These are phyloP conservation scores for Helarctos malayanus DNA, from an alignment of 2,797 vertebrate genomes.

Conservation along the genomic window DNA sequence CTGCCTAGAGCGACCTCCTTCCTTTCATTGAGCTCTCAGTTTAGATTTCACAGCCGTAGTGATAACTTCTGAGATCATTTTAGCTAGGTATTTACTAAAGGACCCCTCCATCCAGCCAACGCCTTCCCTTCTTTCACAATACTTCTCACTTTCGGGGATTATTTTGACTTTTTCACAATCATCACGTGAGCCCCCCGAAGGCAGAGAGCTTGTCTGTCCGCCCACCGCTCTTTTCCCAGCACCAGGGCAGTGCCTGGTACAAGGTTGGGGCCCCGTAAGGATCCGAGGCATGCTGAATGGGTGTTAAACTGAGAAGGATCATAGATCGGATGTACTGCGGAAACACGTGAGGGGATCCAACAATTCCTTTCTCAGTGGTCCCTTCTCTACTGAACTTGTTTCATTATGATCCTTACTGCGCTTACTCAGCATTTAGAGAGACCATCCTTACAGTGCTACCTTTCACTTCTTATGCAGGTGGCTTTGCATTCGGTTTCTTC, in stretches of 20 bases:
- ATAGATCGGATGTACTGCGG: neutral
- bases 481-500: neutral
- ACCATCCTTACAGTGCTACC: neutral
- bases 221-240: too few species aligned
- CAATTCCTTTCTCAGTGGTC: rapidly evolving
- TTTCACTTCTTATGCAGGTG: neutral
- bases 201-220: neutral
- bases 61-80: neutral
- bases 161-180: neutral
- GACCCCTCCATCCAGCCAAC: neutral
- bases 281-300: neutral
- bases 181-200: neutral
- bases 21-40: neutral
- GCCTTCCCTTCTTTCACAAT: neutral
- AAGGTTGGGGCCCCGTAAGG: neutral
- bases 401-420: neutral
- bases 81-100: neutral
- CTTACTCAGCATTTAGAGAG: neutral
- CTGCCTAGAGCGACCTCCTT: neutral
- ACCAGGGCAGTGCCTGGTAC: neutral
- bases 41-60: rapidly evolving
- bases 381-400: neutral
- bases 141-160: neutral
- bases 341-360: neutral
- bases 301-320: neutral